Conservation (phyloP, 2,888 invertebrate genomes). For the Eugnorisma glareosa region DNA sequence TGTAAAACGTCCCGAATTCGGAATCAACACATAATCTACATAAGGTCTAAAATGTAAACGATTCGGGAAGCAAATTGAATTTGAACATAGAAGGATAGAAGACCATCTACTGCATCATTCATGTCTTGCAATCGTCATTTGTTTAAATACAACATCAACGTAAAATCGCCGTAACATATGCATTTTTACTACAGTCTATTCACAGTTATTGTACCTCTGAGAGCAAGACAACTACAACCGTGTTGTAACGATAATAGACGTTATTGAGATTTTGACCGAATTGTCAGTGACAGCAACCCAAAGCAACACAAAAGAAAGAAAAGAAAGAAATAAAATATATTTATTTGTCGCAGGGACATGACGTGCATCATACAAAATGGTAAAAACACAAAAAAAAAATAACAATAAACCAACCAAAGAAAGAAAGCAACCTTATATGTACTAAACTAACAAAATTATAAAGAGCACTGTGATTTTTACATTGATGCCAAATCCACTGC, state of each 20-base stretch:
- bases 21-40: conserved; percentile 10
- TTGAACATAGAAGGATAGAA: conserved; percentile 5
- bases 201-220: not conserved
- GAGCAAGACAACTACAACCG: not conserved
- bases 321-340: too few species aligned
- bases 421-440: not conserved
- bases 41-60: not conserved
- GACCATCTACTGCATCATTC: not conserved
- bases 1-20: not conserved
- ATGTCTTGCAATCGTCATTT: not conserved
- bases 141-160: not conserved
- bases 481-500: not conserved
- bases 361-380: too few species aligned
- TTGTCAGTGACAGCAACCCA: not conserved
- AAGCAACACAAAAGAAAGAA: too few species aligned
- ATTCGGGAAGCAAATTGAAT: conserved; percentile 27
- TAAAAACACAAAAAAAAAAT: too few species aligned
- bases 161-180: not conserved
- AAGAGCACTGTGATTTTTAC: not conserved
- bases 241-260: not conserved
- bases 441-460: not conserved
- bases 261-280: not conserved
- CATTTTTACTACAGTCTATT: conserved; percentile 14
- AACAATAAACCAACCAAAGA: too few species aligned
- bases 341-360: too few species aligned